phyloP scores from a whole-genome alignment of 2,113 vertebrate species.

The Rissa tridactyla region DNA sequence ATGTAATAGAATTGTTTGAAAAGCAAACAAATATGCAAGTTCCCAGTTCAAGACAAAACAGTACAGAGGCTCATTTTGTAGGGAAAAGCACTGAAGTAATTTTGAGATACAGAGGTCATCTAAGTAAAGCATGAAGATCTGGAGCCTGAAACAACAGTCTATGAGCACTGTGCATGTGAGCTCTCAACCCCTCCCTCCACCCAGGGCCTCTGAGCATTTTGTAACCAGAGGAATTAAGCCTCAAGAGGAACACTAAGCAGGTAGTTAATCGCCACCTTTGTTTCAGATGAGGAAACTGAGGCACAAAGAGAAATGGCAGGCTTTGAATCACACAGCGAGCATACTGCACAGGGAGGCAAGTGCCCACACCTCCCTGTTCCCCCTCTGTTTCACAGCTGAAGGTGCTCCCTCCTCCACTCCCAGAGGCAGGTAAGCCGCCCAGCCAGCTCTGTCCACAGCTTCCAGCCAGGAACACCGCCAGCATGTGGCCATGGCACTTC shows the following conservation, averaged over 20 bases:
- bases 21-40: slow-evolving; percentile 27
- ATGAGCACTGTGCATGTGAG: fast-evolving
- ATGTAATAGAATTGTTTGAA: background rate
- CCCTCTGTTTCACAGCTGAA: background rate
- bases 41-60: background rate
- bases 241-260: background rate
- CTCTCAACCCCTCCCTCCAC: background rate
- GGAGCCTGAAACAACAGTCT: background rate
- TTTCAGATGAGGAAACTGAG: background rate
- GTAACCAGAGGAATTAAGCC: background rate
- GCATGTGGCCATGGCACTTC: fast-evolving
- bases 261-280: background rate
- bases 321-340: background rate
- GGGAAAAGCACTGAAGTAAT: background rate
- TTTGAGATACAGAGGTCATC: background rate
- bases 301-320: fast-evolving
- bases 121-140: background rate
- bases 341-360: background rate
- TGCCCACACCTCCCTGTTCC: background rate
- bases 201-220: background rate
- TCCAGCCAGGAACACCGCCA: fast-evolving
- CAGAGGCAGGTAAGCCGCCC: fast-evolving
- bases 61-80: background rate
- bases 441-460: background rate
- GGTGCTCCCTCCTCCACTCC: background rate